Evolutionary conservation across 2,888 invertebrate species (phyloP), one percentile per base, ranked within the genome.

Genomic region (Eueremaeus valkanovi): DNA sequence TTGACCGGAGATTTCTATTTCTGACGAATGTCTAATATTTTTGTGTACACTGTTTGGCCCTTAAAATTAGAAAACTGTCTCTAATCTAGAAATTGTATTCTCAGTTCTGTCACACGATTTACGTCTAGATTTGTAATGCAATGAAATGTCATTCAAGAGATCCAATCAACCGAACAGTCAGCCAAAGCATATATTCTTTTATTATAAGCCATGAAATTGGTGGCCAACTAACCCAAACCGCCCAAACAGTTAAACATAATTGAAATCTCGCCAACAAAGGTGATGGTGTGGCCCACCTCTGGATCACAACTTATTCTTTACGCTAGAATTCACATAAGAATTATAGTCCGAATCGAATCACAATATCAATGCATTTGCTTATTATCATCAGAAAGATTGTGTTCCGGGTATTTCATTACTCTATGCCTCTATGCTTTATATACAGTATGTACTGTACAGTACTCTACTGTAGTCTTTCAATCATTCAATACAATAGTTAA

Each of bases 101-200:
- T 33, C 29, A 49, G 49, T 63, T 33, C 68, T 68, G 68, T 68
- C 40, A 68, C 68, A 42, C 40, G 68, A 68, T 42, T 68, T 24
- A 68, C 24, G 42, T 68, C 68, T 68, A 36, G 68, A 68, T 68
- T 42, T 68, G 68, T 68, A 61, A n/a, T 42, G 18, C 40, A 68
- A 18, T 33, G 63, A 63, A 29, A 63, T 31, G 63, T 63, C 63
- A 68, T n/a, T n/a, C n/a, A 68, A 68, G 24, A 68, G 42, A 68
- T 42, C 5, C 68, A 68, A 68, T 68, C 68, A 68, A 16, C 68
- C 68, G 27, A 42, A 40, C 13, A 68, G 24, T 68, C 42, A 68
- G 42, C 36, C 42, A 42, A 68, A 42, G 42, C 24, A 63, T 31
- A 29, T 42, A 31, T 68, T 68, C 40, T 40, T 68, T 40, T 3